phyloP scores from a whole-genome alignment of 1,140 invertebrate species.

The Drosophila mojavensis region DNA sequence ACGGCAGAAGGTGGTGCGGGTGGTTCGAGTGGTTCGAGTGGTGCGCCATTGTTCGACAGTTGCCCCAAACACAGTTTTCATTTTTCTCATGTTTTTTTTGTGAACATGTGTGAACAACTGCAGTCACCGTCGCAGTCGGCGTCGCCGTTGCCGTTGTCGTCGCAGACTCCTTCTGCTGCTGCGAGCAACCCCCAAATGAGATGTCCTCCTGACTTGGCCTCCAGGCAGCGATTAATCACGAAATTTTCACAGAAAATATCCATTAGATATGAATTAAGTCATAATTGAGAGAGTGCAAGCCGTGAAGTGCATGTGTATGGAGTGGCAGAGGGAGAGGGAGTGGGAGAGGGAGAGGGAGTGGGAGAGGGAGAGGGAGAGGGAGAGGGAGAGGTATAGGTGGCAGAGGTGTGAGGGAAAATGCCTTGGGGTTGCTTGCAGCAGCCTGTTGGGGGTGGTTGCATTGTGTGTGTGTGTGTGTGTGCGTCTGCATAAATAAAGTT shows the following conservation, averaged over 20 bases:
- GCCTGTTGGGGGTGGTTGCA: constrained; percentile 12
- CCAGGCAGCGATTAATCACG: constrained; percentile 76
- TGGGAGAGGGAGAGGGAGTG: constrained; percentile 15
- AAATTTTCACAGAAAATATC: constrained; percentile 81
- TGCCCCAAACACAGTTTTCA: constrained; percentile 38
- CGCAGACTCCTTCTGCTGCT: neutral
- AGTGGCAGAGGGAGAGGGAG: constrained; percentile 14
- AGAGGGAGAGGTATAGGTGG: neutral
- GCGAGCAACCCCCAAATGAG: constrained; percentile 30
- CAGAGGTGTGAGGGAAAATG: neutral
- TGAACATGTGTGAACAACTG: constrained; percentile 81
- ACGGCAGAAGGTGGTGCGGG: constrained; percentile 31
- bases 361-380: constrained; percentile 7
- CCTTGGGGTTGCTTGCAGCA: constrained; percentile 22
- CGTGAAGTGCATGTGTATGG: constrained; percentile 59
- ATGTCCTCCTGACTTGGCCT: constrained; percentile 28
- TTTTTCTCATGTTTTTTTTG: constrained; percentile 46
- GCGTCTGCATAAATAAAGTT: constrained; percentile 38
- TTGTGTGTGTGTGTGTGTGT: too few relatives aligned
- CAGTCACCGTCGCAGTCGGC: constrained; percentile 27
- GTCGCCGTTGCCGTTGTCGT: neutral
- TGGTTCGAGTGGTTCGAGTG: constrained; percentile 15
- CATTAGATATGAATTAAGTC: constrained; percentile 83
- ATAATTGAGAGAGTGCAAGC: constrained; percentile 81
- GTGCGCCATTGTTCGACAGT: constrained; percentile 43